These are phyloP conservation scores for Rana temporaria DNA, from an alignment of 2,113 vertebrate species.

Conservation along the genomic window DNA sequence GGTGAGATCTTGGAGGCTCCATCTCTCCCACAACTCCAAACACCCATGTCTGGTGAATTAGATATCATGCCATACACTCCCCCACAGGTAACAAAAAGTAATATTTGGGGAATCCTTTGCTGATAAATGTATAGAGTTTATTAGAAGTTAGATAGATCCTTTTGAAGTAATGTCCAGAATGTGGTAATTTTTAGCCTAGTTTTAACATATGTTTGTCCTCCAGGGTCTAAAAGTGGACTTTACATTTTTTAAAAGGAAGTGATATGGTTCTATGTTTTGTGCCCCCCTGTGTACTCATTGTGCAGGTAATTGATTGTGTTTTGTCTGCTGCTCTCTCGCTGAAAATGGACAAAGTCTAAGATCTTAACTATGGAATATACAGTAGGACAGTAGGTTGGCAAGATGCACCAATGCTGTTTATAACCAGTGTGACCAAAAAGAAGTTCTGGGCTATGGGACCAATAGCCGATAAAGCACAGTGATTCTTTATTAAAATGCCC, in stretches of 20 bases:
- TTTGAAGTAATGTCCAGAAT: background rate
- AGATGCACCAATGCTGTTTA: too few species aligned
- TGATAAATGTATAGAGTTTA: background rate
- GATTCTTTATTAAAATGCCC: too few species aligned
- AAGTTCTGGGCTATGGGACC: too few species aligned
- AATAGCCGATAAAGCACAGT: too few species aligned
- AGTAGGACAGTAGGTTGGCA: too few species aligned
- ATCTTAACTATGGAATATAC: too few species aligned
- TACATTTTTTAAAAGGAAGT: conserved; percentile 28
- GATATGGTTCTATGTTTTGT: conserved; percentile 48
- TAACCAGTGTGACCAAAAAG: too few species aligned
- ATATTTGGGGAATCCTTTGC: background rate
- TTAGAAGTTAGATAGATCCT: background rate
- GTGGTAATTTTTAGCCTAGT: background rate
- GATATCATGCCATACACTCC: conserved; percentile 94
- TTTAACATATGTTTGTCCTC: conserved; percentile 31
- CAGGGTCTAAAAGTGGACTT: conserved; percentile 33
- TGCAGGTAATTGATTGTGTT: conserved; percentile 35
- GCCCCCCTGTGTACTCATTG: conserved; percentile 31
- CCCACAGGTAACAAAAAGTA: conserved; percentile 81
- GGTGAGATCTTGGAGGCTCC: conserved; percentile 86
- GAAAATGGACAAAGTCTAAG: conserved; percentile 15
- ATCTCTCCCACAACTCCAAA: conserved; percentile 86
- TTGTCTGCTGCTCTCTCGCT: conserved; percentile 7
- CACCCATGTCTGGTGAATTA: conserved; percentile 85